Percentiles rank a stretch among this genome's conserved stretches.
Conservation (phyloP, 1,140 invertebrate genomes). For the Branchinecta lynchi region DNA sequence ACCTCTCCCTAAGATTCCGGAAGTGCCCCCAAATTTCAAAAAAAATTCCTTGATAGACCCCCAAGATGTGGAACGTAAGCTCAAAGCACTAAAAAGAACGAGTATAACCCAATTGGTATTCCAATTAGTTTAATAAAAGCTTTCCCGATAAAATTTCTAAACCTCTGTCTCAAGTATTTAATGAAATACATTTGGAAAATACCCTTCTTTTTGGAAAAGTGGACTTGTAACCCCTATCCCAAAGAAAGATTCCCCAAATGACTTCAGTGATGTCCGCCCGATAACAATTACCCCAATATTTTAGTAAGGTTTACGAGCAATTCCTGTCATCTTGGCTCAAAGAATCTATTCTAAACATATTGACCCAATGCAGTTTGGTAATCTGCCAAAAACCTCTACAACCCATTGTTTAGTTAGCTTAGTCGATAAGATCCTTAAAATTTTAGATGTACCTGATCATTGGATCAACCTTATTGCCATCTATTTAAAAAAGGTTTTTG, state of each 20-base stretch:
- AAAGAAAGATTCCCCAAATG: not conserved
- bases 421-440: not conserved
- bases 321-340: not conserved
- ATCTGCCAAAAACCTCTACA: conserved; percentile 1
- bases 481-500: not conserved
- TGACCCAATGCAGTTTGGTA: conserved; percentile 1
- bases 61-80: too few relatives aligned
- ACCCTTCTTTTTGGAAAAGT: too few relatives aligned
- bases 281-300: not conserved
- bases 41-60: too few relatives aligned
- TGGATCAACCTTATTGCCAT: conserved; percentile 6
- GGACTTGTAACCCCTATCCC: not conserved
- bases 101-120: not conserved
- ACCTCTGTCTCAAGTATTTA: not conserved
- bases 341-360: not conserved
- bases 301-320: not conserved
- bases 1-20: too few relatives aligned
- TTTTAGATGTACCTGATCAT: not conserved
- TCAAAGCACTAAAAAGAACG: not conserved
- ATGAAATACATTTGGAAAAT: not conserved
- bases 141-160: not conserved
- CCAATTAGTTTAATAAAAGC: not conserved
- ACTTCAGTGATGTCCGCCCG: not conserved
- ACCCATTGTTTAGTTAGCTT: too few relatives aligned
- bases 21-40: too few relatives aligned